These are phyloP conservation scores for Pachypeltis micranthus DNA, from an alignment of 1,140 invertebrate species.

Conservation along the genomic window DNA sequence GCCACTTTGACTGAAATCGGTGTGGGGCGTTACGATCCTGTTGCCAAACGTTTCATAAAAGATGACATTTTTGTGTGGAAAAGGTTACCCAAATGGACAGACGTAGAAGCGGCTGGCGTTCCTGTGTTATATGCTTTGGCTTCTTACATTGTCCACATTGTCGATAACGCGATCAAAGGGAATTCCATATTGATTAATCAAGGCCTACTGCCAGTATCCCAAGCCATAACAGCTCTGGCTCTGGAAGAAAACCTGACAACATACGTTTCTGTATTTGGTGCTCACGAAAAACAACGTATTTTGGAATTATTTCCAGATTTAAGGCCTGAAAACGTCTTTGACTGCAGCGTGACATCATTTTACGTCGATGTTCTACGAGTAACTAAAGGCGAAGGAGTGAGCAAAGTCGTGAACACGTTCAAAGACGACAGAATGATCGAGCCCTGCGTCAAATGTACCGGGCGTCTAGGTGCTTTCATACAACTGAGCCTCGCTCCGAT, in stretches of 20 bases:
- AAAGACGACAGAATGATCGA: not conserved
- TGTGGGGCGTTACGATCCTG: conserved; percentile 11
- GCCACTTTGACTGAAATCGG: not conserved
- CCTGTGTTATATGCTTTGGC: conserved; percentile 34
- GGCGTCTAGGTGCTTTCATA: not conserved
- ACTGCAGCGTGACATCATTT: conserved; percentile 6
- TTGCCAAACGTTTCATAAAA: conserved; percentile 10
- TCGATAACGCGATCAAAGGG: not conserved
- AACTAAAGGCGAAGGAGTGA: conserved; percentile 19
- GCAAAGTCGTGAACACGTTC: conserved; percentile 16
- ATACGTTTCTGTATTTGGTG: not conserved
- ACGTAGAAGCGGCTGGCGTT: conserved; percentile 46
- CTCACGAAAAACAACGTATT: not conserved
- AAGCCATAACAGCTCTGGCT: not conserved
- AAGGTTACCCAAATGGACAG: conserved; percentile 40
- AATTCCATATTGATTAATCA: conserved; percentile 1
- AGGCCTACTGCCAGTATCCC: conserved; percentile 7
- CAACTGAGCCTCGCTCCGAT: conserved; percentile 6
- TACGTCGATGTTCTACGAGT: conserved; percentile 15
- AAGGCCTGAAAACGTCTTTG: conserved; percentile 4
- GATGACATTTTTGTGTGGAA: conserved; percentile 34
- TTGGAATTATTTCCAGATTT: not conserved
- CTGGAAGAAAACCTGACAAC: not conserved
- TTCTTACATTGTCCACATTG: conserved; percentile 14
- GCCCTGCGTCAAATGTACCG: not conserved